Percentiles rank a stretch among this genome's conserved stretches.
Evolutionary conservation across 1,140 invertebrate species (phyloP).

Genomic region (Drosophila sturtevanti): DNA sequence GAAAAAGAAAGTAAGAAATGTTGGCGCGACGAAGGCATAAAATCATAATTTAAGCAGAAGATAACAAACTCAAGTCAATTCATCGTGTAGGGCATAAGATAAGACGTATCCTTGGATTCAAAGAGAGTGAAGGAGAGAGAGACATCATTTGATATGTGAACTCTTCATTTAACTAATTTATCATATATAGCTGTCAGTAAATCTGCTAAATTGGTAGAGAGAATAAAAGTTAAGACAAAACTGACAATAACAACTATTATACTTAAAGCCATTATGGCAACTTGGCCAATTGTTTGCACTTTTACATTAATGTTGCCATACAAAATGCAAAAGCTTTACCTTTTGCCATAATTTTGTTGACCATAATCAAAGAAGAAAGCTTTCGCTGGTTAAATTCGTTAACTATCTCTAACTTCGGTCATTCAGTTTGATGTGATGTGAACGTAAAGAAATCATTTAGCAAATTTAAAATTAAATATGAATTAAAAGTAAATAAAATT

Average conservation of each 20-base stretch:
- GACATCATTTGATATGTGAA: not conserved
- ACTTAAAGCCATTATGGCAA: not conserved
- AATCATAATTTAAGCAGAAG: not conserved
- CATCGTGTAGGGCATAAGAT: not conserved
- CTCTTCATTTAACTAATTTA: conserved; percentile 1
- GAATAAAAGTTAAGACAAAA: not conserved
- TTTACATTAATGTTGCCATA: conserved; percentile 10
- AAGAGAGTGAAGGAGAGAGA: not conserved
- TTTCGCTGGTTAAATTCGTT: not conserved
- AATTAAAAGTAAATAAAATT: not conserved
- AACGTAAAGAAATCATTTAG: not conserved
- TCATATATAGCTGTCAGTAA: not conserved
- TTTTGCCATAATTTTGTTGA: conserved; percentile 18
- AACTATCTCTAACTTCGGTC: not conserved
- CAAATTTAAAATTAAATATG: not conserved
- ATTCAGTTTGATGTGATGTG: not conserved
- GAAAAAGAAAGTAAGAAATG: too few species aligned
- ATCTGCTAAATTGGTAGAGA: not conserved
- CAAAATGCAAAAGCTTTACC: not conserved
- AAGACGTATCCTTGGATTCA: not conserved
- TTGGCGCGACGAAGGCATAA: conserved; percentile 1
- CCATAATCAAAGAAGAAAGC: conserved; percentile 36
- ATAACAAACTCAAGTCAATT: conserved; percentile 11
- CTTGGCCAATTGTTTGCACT: not conserved
- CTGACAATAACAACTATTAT: not conserved